Evolutionary conservation across 2,113 vertebrate genomes (phyloP).

Genomic region (Corythoichthys haematopterus): DNA sequence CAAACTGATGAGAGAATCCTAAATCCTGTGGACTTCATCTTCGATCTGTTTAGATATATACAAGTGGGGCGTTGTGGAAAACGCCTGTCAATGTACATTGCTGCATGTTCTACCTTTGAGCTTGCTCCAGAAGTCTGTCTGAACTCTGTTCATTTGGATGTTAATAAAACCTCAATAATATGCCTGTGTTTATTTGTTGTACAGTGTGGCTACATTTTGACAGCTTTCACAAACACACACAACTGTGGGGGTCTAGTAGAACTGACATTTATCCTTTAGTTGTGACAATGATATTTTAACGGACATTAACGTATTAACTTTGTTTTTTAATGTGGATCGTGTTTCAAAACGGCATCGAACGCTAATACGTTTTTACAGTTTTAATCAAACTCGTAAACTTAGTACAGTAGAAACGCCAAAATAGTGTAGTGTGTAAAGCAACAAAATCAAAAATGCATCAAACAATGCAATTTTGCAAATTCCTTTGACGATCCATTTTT

Average conservation of each 20-base stretch:
- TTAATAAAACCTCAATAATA: slow-evolving; percentile 55
- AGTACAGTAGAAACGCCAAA: too few relatives aligned
- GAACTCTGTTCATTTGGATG: slow-evolving; percentile 52
- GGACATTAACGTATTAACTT: not conserved
- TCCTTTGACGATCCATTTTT: not conserved
- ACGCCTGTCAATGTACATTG: slow-evolving; percentile 43
- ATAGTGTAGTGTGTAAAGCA: too few relatives aligned
- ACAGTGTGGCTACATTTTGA: not conserved
- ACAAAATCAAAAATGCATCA: too few relatives aligned
- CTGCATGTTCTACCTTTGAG: slow-evolving; percentile 40
- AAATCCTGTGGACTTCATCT: slow-evolving; percentile 68
- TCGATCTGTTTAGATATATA: slow-evolving; percentile 10
- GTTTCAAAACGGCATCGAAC: too few relatives aligned
- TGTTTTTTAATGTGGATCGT: too few relatives aligned
- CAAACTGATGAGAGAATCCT: slow-evolving; percentile 79
- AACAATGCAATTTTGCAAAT: too few relatives aligned
- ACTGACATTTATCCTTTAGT: not conserved
- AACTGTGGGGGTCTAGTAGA: not conserved
- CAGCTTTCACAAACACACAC: not conserved
- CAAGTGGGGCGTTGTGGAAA: slow-evolving; percentile 11
- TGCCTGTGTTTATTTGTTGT: not conserved
- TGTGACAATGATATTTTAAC: not conserved
- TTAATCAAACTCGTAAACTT: too few relatives aligned
- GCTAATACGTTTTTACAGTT: too few relatives aligned
- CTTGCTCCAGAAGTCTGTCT: slow-evolving; percentile 52